Evolutionary conservation across 2,113 vertebrate genomes (phyloP).

Genomic region (Mugil cephalus): DNA sequence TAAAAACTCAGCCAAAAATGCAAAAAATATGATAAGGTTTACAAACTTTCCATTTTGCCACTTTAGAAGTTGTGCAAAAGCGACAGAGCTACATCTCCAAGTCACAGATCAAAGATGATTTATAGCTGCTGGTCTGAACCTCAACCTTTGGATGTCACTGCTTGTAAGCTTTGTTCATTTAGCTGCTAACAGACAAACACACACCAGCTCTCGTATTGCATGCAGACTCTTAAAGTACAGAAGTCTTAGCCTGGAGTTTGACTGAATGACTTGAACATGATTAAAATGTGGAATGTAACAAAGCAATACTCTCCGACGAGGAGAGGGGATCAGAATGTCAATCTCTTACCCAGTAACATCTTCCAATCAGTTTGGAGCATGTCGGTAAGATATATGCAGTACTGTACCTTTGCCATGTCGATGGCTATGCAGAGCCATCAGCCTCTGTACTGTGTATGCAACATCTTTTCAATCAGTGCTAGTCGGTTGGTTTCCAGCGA

Average conservation of each 20-base stretch:
- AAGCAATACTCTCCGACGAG: constrained; percentile 60
- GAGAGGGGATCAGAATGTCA: constrained; percentile 57
- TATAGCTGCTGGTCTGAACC: constrained; percentile 63
- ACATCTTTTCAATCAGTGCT: constrained; percentile 46
- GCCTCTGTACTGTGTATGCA: constrained; percentile 63
- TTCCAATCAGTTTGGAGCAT: constrained; percentile 60
- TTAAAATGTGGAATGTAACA: constrained; percentile 75
- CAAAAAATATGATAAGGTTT: constrained; percentile 73
- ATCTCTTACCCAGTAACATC: constrained; percentile 38
- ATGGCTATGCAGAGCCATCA: constrained; percentile 60
- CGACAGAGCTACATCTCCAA: constrained; percentile 51
- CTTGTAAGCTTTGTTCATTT: constrained; percentile 63
- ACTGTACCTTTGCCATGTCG: constrained; percentile 65
- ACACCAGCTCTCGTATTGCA: constrained; percentile 75
- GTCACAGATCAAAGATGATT: constrained; percentile 58
- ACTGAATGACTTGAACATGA: constrained; percentile 62
- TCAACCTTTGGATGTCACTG: constrained; percentile 73
- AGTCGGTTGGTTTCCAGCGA: constrained; percentile 31
- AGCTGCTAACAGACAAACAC: constrained; percentile 65
- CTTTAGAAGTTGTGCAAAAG: constrained; percentile 61
- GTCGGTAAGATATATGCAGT: constrained; percentile 54
- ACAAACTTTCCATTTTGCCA: constrained; percentile 74
- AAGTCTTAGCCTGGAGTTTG: constrained; percentile 63
- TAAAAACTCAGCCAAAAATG: constrained; percentile 76
- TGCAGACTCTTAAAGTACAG: constrained; percentile 68